Evolutionary conservation across 1,140 invertebrate species (phyloP), one percentile per base, ranked within the genome.

Genomic region (Dufourea novaeangliae): DNA sequence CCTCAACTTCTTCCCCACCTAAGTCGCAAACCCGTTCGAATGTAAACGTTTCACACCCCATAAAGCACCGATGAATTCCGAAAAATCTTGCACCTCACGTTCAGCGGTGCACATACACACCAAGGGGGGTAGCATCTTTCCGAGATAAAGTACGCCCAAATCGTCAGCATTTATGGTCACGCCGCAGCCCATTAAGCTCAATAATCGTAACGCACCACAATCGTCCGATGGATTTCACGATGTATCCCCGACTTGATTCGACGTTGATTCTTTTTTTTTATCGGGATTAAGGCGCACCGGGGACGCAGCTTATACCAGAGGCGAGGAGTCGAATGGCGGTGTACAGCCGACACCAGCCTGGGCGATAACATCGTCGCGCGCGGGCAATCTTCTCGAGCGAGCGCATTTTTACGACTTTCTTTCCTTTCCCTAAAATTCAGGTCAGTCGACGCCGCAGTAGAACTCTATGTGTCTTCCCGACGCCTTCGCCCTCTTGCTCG

Each of bases 401-500:
- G 27, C 56, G 39, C 29, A 78, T 73, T 83, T 83, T 83, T 83
- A 83, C 68, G 81, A 74, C 59, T 41, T 29, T 63, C 44, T 41
- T 7, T 29, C 12, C 44, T 29, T 14, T 41, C 0, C 22, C 56
- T 17, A 61, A 70, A 74, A 84, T 77, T 46, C 46, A 70, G 52
- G 64, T 77, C 69, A 64, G 25, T 71, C 52, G 71, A 56, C 61
- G 56, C n/a, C 54, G 50, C 25, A 56, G 37, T 14, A 7, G 32
- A 69, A 32, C 22, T 22, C n/a, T 27, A 17, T 41, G 17, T 73
- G 69, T 25, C 54, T 70, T 52, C 37, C 3, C 22, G n/a, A 25
- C 44, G 46, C 37, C 34, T 66, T 50, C 17, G 27, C 37, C 44
- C 27, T 25, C 1, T 70, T 25, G 70, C 52, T 39, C 22, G 66